These are phyloP conservation scores for Lasaia peninsularis DNA, from an alignment of 1,140 invertebrate species.

Conservation along the genomic window DNA sequence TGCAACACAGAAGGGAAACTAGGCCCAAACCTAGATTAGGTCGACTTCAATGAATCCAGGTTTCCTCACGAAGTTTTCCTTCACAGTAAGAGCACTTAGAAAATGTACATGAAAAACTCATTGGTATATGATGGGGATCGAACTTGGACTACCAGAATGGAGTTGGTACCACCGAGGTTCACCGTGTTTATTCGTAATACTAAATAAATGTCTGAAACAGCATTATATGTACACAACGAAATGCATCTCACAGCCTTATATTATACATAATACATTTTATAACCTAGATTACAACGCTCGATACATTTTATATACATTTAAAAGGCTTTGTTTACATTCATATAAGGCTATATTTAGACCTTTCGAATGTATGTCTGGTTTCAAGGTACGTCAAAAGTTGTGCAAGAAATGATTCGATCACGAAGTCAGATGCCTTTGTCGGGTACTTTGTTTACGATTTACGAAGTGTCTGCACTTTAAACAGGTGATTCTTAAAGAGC, in stretches of 20 bases:
- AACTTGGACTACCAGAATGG: too few species aligned
- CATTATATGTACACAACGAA: too few species aligned
- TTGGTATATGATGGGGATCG: too few species aligned
- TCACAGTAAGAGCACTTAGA: too few species aligned
- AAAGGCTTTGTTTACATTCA: conserved; percentile 11
- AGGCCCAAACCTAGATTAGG: too few species aligned
- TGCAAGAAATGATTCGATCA: background rate
- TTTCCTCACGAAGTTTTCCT: too few species aligned
- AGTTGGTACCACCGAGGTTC: too few species aligned
- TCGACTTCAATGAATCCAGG: too few species aligned
- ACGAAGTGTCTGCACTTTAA: background rate
- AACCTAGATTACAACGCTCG: conserved; percentile 10
- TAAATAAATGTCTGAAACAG: too few species aligned
- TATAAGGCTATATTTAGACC: conserved; percentile 9
- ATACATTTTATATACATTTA: conserved; percentile 3
- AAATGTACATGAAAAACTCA: too few species aligned
- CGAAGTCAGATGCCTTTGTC: conserved; percentile 4
- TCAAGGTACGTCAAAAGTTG: conserved; percentile 7
- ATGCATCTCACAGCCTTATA: conserved; percentile 2
- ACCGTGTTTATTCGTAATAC: too few species aligned
- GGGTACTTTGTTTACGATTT: conserved; percentile 1
- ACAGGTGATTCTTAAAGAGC: background rate
- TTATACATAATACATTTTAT: conserved; percentile 6
- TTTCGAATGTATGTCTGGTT: conserved; percentile 11
- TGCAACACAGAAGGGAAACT: too few species aligned